A percentile compares a stretch with the other conserved stretches of the same genome.
phyloP scores from a whole-genome alignment of 2,888 invertebrate species.

The Nemurella pictetii region DNA sequence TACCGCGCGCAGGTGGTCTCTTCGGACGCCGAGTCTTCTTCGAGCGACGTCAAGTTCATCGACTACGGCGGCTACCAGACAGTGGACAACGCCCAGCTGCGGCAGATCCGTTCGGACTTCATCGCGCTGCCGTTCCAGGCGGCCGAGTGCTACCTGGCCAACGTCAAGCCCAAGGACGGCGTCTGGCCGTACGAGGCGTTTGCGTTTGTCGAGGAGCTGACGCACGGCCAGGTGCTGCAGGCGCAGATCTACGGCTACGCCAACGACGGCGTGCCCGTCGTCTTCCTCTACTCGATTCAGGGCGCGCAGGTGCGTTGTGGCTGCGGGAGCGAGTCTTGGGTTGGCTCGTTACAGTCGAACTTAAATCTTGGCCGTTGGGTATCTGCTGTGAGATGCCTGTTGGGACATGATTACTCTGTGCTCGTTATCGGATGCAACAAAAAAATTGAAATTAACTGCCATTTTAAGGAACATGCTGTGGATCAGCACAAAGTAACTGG shows the following conservation, averaged over 20 bases:
- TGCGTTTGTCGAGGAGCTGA: constrained; percentile 75
- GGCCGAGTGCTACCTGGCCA: constrained; percentile 91
- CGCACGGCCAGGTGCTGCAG: constrained; percentile 81
- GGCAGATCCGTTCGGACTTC: constrained; percentile 93
- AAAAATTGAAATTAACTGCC: too few species aligned
- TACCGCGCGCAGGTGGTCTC: constrained; percentile 81
- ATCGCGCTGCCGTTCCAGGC: constrained; percentile 96
- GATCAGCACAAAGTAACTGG: too few species aligned
- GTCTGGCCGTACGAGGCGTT: constrained; percentile 77
- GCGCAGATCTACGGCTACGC: constrained; percentile 87
- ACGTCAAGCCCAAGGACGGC: constrained; percentile 68
- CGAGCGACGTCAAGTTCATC: constrained; percentile 82
- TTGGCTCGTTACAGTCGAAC: too few species aligned
- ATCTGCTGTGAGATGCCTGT: too few species aligned
- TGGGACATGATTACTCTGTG: too few species aligned
- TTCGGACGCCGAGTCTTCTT: constrained; percentile 68
- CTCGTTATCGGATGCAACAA: too few species aligned
- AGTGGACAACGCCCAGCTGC: constrained; percentile 73
- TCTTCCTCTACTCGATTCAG: constrained; percentile 77
- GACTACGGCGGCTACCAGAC: constrained; percentile 94
- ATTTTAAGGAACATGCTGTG: too few species aligned
- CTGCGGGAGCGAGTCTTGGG: too few species aligned
- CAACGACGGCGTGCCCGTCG: constrained; percentile 75
- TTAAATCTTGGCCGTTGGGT: too few species aligned
- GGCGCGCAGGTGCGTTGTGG: constrained; percentile 55